A percentile compares a stretch with the other conserved stretches of the same genome.
Conservation (phyloP, 2,113 vertebrate genomes). For the Lampris incognitus region DNA sequence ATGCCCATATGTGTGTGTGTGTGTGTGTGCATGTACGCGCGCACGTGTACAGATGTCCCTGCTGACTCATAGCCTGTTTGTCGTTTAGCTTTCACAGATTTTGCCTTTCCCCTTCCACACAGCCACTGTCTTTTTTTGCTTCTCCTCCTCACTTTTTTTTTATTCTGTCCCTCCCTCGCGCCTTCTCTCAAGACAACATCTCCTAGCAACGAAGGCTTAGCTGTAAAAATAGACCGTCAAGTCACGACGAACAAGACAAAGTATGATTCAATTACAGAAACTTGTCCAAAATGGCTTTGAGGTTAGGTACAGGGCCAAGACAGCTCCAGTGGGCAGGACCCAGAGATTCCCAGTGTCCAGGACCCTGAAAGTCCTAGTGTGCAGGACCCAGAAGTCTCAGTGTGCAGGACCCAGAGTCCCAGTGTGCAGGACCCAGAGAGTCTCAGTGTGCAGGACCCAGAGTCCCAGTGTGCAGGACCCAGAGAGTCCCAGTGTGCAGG, state of each 20-base stretch:
- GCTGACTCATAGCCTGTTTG: slow-evolving; percentile 80
- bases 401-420: too few species aligned
- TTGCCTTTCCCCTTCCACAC: slow-evolving; percentile 65
- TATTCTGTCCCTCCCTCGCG: slow-evolving; percentile 59
- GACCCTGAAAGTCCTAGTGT: too few species aligned
- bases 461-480: too few species aligned
- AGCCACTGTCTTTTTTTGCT: slow-evolving; percentile 47
- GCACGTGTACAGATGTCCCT: slow-evolving; percentile 70
- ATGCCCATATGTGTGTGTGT: slow-evolving; percentile 48
- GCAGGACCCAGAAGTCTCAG: too few species aligned
- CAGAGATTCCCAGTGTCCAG: too few species aligned
- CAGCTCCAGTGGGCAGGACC: neutral
- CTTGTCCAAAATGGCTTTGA: slow-evolving; percentile 47
- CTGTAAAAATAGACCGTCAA: slow-evolving; percentile 80
- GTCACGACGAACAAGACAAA: slow-evolving; percentile 75
- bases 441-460: too few species aligned
- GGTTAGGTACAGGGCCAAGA: slow-evolving; percentile 35
- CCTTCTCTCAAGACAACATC: slow-evolving; percentile 68
- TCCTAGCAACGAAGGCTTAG: slow-evolving; percentile 83
- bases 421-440: too few species aligned
- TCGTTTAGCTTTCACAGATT: slow-evolving; percentile 78
- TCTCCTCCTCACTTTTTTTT: slow-evolving; percentile 44
- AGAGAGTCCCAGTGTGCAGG: too few species aligned
- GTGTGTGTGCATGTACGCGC: slow-evolving; percentile 35
- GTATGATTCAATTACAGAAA: slow-evolving; percentile 71